Evolutionary conservation across 2,797 vertebrate species (phyloP), one percentile per base, ranked within the genome.

Genomic region (Geotria australis): DNA sequence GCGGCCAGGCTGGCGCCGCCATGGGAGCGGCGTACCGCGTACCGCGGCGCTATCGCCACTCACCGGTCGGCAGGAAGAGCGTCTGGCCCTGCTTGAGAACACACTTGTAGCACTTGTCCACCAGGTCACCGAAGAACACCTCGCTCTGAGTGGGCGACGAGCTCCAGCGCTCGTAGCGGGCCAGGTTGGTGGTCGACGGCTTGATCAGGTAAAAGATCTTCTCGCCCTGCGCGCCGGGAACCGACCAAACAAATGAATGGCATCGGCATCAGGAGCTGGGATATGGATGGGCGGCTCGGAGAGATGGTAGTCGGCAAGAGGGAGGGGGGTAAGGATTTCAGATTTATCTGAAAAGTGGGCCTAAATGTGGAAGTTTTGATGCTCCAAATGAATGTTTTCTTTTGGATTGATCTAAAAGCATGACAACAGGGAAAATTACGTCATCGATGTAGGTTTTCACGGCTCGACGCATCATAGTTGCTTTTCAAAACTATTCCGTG

Each of bases 61-160:
- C 62, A 85, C 85, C 84, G 61, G 85, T 91, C 57, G 86, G 86
- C 66, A 93, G 88, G 70, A 94, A 94, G 66, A 94, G 78, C 2
- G 84, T 93, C 69, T 89, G 88, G 65, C 86, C 85, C 69, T 89
- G 85, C 68, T 86, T 85, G 59, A 94, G 73, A 6, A 81, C 78
- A 64, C 85, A 94, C 48, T 77, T 85, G 70, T 83, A 94, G 70
- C 86, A 94, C 67, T 79, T 82, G 63, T 94, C 86, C 60, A 82
- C 86, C 64, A 89, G 86, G 69, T 94, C 86, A 46, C 84, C 86
- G 59, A 88, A 94, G 63, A 94, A 94, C 72, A 88, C 79, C 69
- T 93, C 84, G 56, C 80, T 81, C 69, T 82, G 85, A 71, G 78
- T 86, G n/a, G 80, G 76, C 10, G 84, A 93, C 56, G 85, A 85